Evolutionary conservation across 2,113 vertebrate genomes (phyloP).

Genomic region (Larimichthys polyactis): DNA sequence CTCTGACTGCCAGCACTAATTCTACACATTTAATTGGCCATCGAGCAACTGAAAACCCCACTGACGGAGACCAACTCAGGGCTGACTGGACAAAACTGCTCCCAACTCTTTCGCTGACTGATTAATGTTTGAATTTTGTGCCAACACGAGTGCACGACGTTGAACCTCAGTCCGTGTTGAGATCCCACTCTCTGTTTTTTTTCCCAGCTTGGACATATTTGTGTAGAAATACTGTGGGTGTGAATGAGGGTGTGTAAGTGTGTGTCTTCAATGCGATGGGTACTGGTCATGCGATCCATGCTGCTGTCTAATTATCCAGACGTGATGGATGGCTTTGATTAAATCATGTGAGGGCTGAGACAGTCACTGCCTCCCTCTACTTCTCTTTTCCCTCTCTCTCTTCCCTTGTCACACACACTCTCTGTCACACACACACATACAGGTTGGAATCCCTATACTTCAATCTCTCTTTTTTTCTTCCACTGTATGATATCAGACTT

Average conservation of each 20-base stretch:
- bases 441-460: constrained; percentile 25
- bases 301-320: constrained; percentile 78
- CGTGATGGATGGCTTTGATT: constrained; percentile 82
- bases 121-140: constrained; percentile 22
- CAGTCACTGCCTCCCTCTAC: constrained; percentile 35
- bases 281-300: constrained; percentile 68
- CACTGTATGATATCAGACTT: constrained; percentile 48
- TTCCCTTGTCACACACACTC: constrained; percentile 17
- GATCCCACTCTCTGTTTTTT: not conserved
- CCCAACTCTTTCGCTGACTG: not conserved
- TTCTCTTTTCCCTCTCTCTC: not conserved
- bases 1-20: constrained; percentile 53
- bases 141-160: not conserved
- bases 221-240: constrained; percentile 6
- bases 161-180: not conserved
- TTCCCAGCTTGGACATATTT: constrained; percentile 11
- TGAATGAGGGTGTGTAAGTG: constrained; percentile 5
- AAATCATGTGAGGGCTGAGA: constrained; percentile 72
- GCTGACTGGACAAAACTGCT: constrained; percentile 17
- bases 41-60: constrained; percentile 23
- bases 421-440: constrained; percentile 16
- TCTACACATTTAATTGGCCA: constrained; percentile 62
- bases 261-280: constrained; percentile 50
- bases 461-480: constrained; percentile 22
- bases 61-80: constrained; percentile 7